Conservation (phyloP, 2,797 vertebrate genomes). For the Bradypodion pumilum region DNA sequence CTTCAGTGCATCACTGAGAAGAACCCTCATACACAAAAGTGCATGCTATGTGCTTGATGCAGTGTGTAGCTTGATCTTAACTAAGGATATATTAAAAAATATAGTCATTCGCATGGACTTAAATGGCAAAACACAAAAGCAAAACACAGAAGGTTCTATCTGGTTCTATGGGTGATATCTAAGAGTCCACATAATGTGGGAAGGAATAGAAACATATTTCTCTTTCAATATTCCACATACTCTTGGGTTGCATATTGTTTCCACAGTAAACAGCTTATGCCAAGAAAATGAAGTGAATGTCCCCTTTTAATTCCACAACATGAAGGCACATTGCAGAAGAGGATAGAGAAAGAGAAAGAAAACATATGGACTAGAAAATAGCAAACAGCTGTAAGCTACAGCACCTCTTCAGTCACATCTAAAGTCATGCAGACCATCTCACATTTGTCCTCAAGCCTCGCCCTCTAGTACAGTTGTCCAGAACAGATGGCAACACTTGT, state of each 20-base stretch:
- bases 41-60: background rate
- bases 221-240: background rate
- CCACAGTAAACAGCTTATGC: background rate
- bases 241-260: background rate
- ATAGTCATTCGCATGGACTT: background rate
- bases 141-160: background rate
- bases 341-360: background rate
- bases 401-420: too few species aligned
- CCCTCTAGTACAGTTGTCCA: background rate
- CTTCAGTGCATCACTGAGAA: too few species aligned
- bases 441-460: background rate
- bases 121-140: background rate
- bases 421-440: background rate
- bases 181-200: background rate
- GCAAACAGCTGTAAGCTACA: background rate
- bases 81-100: background rate
- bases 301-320: too few species aligned
- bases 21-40: background rate
- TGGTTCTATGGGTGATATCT: background rate
- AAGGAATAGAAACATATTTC: background rate
- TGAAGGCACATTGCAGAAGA: background rate
- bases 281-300: background rate
- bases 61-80: background rate
- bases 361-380: too few species aligned
- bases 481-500: background rate